Evolutionary conservation across 64 coral and sea anemone species (phyloP), one percentile per base, ranked within the genome.

Genomic region (Pocillopora verrucosa): DNA sequence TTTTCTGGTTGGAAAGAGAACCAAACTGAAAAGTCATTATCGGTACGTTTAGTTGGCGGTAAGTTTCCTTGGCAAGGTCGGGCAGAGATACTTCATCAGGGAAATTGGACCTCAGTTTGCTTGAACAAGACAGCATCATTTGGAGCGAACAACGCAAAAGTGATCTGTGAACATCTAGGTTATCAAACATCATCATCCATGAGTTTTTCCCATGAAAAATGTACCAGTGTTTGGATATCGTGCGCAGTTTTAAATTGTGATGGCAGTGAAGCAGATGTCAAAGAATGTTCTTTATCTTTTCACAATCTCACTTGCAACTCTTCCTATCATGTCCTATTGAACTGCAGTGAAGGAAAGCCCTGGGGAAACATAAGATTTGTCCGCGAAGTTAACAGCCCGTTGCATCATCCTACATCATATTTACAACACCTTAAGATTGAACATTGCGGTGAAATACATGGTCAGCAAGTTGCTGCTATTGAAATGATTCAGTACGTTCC

Each of bases 351-450:
- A 10, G 77, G 69, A 20, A 17, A 13, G 16, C 87, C 90, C 17
- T 96, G 94, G 94, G 94, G 94, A 88, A 92, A 92, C 17, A 61
- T 96, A 58, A 34, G 90, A 26, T 89, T 96, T 57, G 57, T 84
- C 1, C 78, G 69, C 24, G 83, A 58, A 24, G 34, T 25, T 72
- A 70, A 82, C 20, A 65, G 41, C 56, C 1, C 65, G 0, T 36
- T 5, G 34, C 13, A n/a, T 5, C 62, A 56, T 10, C 10, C 41
- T 35, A 59, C n/a, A 59, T 87, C 84, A 9, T 9, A 15, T 22
- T 13, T 87, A 16, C 24, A 87, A 24, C 58, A 87, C 45, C 0
- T 74, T 11, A 20, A 87, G 13, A 87, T 87, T 36, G 58, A 74
- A 51, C 73, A 87, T 56, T 72, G 68, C 22, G 69, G 84, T 57